A percentile compares a stretch with the other conserved stretches of the same genome.
These are phyloP conservation scores for Martes martes DNA, from an alignment of 2,113 vertebrate genomes.

Conservation along the genomic window DNA sequence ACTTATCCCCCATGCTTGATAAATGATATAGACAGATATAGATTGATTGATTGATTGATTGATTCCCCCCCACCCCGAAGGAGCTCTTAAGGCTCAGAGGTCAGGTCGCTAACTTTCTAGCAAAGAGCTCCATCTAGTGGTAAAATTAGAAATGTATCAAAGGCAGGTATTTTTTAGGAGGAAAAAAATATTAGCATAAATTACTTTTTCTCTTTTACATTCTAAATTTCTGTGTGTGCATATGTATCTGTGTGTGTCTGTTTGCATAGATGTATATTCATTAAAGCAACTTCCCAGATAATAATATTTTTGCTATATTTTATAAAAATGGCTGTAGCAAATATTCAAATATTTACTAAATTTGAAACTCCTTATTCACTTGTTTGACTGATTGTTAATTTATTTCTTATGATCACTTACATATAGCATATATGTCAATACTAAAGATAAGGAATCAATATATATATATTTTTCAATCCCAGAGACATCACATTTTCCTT, in stretches of 20 bases:
- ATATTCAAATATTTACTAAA: neutral
- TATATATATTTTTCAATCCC: neutral
- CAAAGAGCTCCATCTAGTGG: constrained; percentile 80
- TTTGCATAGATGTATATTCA: neutral
- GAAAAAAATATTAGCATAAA: neutral
- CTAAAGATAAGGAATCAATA: neutral
- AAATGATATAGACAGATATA: neutral
- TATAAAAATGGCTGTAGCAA: neutral
- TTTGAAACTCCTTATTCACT: neutral
- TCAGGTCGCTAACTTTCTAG: constrained; percentile 46
- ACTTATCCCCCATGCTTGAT: neutral
- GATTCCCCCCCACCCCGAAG: neutral
- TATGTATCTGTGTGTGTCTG: neutral
- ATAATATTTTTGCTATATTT: neutral
- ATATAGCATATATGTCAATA: neutral
- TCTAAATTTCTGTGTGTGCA: neutral
- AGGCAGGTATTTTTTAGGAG: neutral
- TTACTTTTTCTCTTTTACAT: neutral
- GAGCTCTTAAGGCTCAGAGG: neutral
- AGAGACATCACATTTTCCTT: neutral
- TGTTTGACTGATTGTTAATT: neutral
- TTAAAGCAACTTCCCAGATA: neutral
- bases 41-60: no score
- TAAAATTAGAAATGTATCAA: neutral
- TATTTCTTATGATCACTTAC: neutral